These are phyloP conservation scores for Megalonaias nervosa DNA, from an alignment of 1,140 invertebrate species.

Conservation along the genomic window DNA sequence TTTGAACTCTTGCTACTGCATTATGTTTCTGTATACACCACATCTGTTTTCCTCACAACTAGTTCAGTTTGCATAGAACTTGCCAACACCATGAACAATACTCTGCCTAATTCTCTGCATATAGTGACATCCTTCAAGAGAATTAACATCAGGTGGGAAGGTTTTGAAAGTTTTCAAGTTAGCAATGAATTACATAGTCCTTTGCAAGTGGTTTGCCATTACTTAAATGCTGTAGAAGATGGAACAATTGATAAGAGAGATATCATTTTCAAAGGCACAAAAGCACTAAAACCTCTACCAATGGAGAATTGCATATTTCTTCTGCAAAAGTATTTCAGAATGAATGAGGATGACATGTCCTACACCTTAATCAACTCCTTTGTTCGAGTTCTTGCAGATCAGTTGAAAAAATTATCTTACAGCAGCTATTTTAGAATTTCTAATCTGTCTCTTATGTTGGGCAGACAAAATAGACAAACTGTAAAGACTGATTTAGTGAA, in stretches of 20 bases:
- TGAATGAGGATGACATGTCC: constrained; percentile 22
- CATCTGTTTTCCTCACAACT: constrained; percentile 8
- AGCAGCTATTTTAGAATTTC: constrained; percentile 35
- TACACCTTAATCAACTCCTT: constrained; percentile 35
- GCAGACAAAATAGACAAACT: not conserved
- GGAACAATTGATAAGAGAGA: constrained; percentile 37
- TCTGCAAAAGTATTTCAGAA: constrained; percentile 29
- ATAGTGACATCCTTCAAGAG: constrained; percentile 37
- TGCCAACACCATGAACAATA: constrained; percentile 41
- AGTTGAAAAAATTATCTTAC: constrained; percentile 36
- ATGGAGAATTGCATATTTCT: constrained; percentile 21
- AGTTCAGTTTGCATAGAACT: constrained; percentile 41
- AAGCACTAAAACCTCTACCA: constrained; percentile 20
- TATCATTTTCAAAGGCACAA: constrained; percentile 17
- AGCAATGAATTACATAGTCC: constrained; percentile 45
- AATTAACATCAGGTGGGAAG: constrained; percentile 29
- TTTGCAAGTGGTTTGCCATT: constrained; percentile 46
- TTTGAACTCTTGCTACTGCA: constrained; percentile 44
- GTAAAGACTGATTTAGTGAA: constrained; percentile 24
- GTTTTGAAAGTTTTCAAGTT: constrained; percentile 30
- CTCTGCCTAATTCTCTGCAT: constrained; percentile 35
- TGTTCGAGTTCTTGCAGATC: constrained; percentile 31
- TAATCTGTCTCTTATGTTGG: constrained; percentile 29
- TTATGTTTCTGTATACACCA: constrained; percentile 28
- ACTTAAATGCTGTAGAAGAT: constrained; percentile 26